Conservation (phyloP, 1,140 invertebrate genomes). For the Rhopalosiphum padi region DNA sequence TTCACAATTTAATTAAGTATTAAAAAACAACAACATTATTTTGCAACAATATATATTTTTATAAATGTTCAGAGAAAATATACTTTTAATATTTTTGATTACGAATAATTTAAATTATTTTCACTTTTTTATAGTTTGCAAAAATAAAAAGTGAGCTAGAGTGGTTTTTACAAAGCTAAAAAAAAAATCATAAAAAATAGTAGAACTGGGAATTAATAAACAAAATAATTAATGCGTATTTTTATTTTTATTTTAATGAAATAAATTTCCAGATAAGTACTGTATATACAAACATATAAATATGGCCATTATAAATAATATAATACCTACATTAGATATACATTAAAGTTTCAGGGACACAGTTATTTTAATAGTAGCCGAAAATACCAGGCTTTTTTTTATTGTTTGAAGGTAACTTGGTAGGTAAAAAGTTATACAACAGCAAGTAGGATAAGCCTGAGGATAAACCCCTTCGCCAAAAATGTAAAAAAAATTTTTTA, state of each 20-base stretch:
- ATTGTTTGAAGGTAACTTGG: neutral
- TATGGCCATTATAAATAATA: neutral
- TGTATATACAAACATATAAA: neutral
- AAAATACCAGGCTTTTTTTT: neutral
- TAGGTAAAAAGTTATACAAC: slow-evolving; percentile 3
- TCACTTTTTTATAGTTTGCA: slow-evolving; percentile 16
- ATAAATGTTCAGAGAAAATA: neutral
- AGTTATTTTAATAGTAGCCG: slow-evolving; percentile 6
- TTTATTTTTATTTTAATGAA: neutral
- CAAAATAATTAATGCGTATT: neutral
- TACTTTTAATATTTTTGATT: neutral
- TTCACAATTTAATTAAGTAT: neutral
- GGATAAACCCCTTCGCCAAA: neutral
- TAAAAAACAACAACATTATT: neutral
- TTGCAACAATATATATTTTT: neutral
- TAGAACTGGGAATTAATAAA: neutral
- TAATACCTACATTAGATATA: neutral
- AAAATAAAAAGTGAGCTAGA: neutral
- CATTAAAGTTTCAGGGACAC: neutral
- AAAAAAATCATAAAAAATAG: slow-evolving; percentile 32
- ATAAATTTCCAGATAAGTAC: slow-evolving; percentile 13
- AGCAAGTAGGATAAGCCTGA: neutral
- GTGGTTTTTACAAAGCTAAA: neutral
- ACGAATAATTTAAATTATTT: neutral
- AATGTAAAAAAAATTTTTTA: neutral